Base-by-base conservation (phyloP, 2,888 invertebrate species). In the Scaptomyza polygonia region DNA sequence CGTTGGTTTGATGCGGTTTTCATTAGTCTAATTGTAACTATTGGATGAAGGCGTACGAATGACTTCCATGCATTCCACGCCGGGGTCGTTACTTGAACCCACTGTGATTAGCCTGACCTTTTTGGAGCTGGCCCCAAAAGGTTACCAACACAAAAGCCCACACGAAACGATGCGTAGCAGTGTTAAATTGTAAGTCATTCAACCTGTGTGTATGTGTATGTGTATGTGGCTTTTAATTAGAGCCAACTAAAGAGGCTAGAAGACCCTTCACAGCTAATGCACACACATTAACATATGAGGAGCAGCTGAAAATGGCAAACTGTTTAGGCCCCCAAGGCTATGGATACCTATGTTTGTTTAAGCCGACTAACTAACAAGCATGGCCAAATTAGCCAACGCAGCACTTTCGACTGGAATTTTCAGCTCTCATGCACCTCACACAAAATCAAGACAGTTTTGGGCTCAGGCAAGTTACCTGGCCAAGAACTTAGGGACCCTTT, bases 141-240 rank as follows among this genome's bases (percentile, higher is more conserved):
- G 75, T 64, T 68, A 27, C 49, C 53, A 58, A 21, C 61, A 64
- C 68, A 74, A 55, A 72, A 71, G 76, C 59, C 51, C 61, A 64
- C 82, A 82, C 77, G 68, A 85, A 76, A 71, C 86, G 82, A 82
- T 82, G 82, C 82, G 82, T 82, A 87, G 85, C 87, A 85, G 87
- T 87, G 82, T 79, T 87, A 82, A 82, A 76, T 76, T 81, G 82
- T 66, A 62, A 62, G 67, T 53, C 77, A 64, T 64, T 25, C 44
- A 30, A 42, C 32, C 44, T 27, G 16, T 30, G n/a, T 18, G 6
- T 25, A 5, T 4, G 34, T 55, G 42, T 39, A 34, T 44, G 49
- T 58, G 55, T 49, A 47, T 55, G 47, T 62, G 54, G 72, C 84
- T 83, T 84, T 84, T 88, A 84, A 84, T 84, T 88, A 84, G 88